Conservation (phyloP, 2,797 vertebrate genomes). For the Pyrocephalus nanus region DNA sequence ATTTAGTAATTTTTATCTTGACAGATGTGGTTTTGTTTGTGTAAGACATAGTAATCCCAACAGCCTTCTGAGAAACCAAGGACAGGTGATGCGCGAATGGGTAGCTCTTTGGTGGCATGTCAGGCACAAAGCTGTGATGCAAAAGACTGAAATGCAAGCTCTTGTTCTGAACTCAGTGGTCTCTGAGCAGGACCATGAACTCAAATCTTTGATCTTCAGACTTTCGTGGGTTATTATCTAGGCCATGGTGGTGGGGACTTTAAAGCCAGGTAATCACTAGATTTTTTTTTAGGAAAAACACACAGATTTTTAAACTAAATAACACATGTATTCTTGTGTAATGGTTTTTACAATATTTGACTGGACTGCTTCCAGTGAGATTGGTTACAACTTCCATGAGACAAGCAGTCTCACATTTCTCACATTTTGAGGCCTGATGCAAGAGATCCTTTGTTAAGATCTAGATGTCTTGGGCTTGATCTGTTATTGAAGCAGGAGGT, state of each 20-base stretch:
- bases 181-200: background rate
- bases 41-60: background rate
- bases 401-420: background rate
- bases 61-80: background rate
- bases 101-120: background rate
- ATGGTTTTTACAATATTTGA: background rate
- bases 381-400: background rate
- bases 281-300: background rate
- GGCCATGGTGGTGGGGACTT: accelerated
- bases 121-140: background rate
- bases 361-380: background rate
- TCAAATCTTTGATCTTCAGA: background rate
- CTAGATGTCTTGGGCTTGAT: accelerated
- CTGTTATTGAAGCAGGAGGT: background rate
- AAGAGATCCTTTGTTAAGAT: background rate
- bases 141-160: background rate
- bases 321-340: background rate
- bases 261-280: background rate
- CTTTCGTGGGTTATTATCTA: background rate
- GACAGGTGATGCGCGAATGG: background rate
- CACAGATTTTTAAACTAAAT: accelerated
- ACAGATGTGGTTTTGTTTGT: background rate
- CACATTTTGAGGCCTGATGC: background rate
- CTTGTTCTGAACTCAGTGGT: background rate
- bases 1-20: background rate